Base-by-base conservation (phyloP, 1,140 invertebrate genomes). In the Conus ventricosus region DNA sequence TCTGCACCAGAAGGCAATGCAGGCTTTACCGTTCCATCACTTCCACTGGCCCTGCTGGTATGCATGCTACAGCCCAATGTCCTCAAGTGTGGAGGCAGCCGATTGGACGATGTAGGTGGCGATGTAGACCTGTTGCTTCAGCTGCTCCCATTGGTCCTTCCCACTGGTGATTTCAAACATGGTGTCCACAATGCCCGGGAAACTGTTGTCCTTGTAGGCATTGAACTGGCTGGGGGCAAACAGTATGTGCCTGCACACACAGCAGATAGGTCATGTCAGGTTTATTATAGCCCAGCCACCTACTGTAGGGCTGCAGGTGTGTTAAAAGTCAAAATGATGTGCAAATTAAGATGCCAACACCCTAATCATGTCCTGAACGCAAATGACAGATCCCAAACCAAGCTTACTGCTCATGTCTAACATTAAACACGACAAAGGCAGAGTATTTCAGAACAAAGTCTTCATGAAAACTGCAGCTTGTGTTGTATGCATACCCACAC, bases 41-140 rank as follows among this genome's bases (percentile, higher is more conserved):
- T 39, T 39, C 39, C 39, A 39, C 39, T 39, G 39, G 39, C 39
- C 39, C 39, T 39, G 39, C 39, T 39, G 39, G 39, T 39, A 39
- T 39, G 3, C 39, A 39, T 39, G 39, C 25, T 87, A 89, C 82
- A 89, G 84, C 67, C 88, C 88, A 53, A 90, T 78, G 57, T 90
- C 88, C 63, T 90, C 85, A 15, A 90, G 85, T 76, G 88, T 88
- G 23, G 82, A 54, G 27, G 88, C 88, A 0, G 88, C 89, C 2
- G 88, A 89, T 57, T 89, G 86, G 27, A 90, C 63, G 57, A 81
- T 85, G 54, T 87, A 88, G 7, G 89, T 89, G 54, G 89, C 80
- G 25, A 91, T 75, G 54, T 54, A 90, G 17, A 90, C 71, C 57
- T 90, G 90, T 27, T 90, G 88, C 54, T 90, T 90, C 63, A 91